These are phyloP conservation scores for Oeneis ivallda DNA, from an alignment of 2,888 invertebrate species.

Conservation along the genomic window DNA sequence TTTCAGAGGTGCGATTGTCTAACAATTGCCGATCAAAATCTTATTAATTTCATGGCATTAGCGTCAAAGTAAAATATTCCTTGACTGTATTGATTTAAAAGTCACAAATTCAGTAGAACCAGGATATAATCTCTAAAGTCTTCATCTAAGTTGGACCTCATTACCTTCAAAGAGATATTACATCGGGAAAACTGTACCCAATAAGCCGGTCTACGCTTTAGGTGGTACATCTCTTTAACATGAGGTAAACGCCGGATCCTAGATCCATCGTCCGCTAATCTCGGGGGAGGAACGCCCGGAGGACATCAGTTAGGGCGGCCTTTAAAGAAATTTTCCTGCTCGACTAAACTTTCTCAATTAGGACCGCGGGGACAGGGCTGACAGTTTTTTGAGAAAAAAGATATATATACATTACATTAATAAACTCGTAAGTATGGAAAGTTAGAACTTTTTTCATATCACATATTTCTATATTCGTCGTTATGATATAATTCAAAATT, in stretches of 20 bases:
- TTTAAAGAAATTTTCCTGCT: constrained; percentile 45
- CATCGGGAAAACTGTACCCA: background rate
- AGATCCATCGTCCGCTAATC: constrained; percentile 33
- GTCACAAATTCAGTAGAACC: no score
- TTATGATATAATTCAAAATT: no score
- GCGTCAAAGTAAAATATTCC: no score
- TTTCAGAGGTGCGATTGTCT: no score
- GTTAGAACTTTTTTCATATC: no score
- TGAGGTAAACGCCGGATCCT: constrained; percentile 27
- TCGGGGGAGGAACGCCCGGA: constrained; percentile 38
- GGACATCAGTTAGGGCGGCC: constrained; percentile 39
- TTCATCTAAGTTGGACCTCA: background rate
- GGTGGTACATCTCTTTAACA: background rate
- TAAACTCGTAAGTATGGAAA: no score
- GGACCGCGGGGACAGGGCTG: constrained; percentile 21
- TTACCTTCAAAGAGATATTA: background rate
- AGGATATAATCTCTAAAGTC: background rate
- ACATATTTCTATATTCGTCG: no score
- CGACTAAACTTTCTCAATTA: constrained; percentile 48
- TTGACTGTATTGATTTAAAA: no score
- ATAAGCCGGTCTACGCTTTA: background rate
- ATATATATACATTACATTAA: background rate
- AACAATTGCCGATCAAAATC: no score
- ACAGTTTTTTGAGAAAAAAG: background rate
- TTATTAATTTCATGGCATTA: no score